A percentile compares a stretch with the other conserved stretches of the same genome.
phyloP scores from a whole-genome alignment of 2,113 vertebrate genomes.

The Cercopithecus mona region DNA sequence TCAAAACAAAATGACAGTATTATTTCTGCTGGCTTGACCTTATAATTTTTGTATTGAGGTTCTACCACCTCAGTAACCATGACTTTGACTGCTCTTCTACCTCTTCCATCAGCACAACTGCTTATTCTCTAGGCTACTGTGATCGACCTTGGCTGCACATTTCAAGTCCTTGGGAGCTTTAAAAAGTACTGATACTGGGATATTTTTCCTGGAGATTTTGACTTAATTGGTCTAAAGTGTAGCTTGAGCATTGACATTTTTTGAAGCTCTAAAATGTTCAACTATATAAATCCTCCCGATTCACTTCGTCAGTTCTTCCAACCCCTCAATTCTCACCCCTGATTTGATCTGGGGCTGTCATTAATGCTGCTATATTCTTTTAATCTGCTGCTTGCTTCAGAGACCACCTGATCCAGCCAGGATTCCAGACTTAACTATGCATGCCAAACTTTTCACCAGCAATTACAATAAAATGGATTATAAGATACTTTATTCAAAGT shows the following conservation, averaged over 20 bases:
- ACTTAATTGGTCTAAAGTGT: not conserved
- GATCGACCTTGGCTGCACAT: not conserved
- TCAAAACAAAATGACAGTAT: not conserved
- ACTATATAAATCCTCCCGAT: not conserved
- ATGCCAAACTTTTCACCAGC: not conserved
- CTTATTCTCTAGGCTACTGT: not conserved
- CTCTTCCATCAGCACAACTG: not conserved
- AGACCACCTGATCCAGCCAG: not conserved
- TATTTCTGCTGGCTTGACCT: not conserved
- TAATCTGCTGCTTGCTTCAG: not conserved
- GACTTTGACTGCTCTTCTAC: not conserved
- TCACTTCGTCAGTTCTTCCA: not conserved
- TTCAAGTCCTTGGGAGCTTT: not conserved
- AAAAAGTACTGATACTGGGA: not conserved
- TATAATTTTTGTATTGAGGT: not conserved
- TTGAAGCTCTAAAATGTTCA: not conserved
- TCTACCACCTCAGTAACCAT: not conserved
- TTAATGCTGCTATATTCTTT: not conserved
- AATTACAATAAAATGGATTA: not conserved
- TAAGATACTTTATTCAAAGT: not conserved
- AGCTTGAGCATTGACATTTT: not conserved
- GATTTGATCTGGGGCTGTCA: not conserved
- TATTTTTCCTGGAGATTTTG: not conserved
- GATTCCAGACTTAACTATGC: not conserved
- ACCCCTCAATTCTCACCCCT: not conserved